Conservation (phyloP, 2,888 invertebrate species). For the Minunthozetes semirufus region DNA sequence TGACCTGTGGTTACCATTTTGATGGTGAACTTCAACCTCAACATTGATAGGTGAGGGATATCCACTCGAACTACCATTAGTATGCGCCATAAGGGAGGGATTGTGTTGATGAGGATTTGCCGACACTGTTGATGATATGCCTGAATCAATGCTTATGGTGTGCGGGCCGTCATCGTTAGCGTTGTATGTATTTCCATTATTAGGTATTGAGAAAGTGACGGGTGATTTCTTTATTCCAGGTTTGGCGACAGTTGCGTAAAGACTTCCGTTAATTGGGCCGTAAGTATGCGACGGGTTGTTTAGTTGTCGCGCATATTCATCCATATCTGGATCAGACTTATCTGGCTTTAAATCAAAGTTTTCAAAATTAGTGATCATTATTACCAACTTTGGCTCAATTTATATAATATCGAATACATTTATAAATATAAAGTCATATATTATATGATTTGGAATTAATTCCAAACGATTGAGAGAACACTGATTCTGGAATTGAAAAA, state of each 20-base stretch:
- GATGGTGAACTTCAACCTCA: conserved; percentile 44
- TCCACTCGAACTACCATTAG: conserved; percentile 13
- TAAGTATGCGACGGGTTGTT: conserved; percentile 57
- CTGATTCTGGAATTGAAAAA: too few relatives aligned
- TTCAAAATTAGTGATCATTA: conserved; percentile 51
- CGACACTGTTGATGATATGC: conserved; percentile 12
- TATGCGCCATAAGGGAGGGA: background rate
- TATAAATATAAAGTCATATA: too few relatives aligned
- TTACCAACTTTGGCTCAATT: too few relatives aligned
- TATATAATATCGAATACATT: too few relatives aligned
- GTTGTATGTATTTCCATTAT: background rate
- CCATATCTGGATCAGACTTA: conserved; percentile 38
- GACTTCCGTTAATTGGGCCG: conserved; percentile 80
- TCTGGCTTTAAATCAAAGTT: conserved; percentile 50
- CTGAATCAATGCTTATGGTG: conserved; percentile 22
- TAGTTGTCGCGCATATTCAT: conserved; percentile 1
- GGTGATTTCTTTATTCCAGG: conserved; percentile 17
- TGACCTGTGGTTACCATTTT: conserved; percentile 48
- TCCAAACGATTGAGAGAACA: too few relatives aligned
- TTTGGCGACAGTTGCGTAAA: conserved; percentile 63
- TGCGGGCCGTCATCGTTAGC: conserved; percentile 20
- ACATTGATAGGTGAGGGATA: conserved; percentile 26
- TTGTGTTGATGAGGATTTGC: conserved; percentile 2
- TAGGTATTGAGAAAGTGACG: background rate
- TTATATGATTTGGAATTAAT: too few relatives aligned